A percentile compares a stretch with the other conserved stretches of the same genome.
phyloP scores from a whole-genome alignment of 1,140 invertebrate species.

The Drusus annulatus region DNA sequence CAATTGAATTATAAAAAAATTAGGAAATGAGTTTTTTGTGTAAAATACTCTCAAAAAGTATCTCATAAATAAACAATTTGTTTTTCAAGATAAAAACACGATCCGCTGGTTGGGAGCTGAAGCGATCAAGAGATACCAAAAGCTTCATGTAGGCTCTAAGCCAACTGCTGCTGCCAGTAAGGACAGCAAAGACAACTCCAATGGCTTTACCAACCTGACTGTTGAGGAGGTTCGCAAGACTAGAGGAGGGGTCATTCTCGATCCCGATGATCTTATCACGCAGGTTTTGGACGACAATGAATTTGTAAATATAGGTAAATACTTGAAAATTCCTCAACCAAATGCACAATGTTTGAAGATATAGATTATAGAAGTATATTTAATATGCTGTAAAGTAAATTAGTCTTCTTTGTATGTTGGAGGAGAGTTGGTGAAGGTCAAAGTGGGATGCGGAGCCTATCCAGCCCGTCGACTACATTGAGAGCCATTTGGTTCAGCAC shows the following conservation, averaged over 20 bases:
- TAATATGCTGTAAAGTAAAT: too few relatives aligned
- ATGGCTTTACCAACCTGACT: constrained; percentile 47
- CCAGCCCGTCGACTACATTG: too few relatives aligned
- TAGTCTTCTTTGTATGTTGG: too few relatives aligned
- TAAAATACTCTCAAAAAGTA: too few relatives aligned
- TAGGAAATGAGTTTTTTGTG: too few relatives aligned
- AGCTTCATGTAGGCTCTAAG: constrained; percentile 60
- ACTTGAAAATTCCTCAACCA: not conserved
- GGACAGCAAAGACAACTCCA: constrained; percentile 25
- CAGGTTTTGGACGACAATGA: constrained; percentile 78
- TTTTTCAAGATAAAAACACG: constrained; percentile 64
- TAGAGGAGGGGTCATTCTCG: constrained; percentile 75
- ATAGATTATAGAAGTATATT: too few relatives aligned
- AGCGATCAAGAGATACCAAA: constrained; percentile 71
- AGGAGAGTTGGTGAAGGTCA: too few relatives aligned
- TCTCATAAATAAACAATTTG: not conserved
- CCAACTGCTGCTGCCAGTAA: constrained; percentile 49
- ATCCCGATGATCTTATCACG: constrained; percentile 73
- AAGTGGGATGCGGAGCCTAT: too few relatives aligned
- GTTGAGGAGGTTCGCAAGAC: constrained; percentile 76
- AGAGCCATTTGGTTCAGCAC: too few relatives aligned
- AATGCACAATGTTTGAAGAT: not conserved
- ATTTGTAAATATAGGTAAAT: constrained; percentile 74
- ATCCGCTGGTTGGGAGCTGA: constrained; percentile 75
- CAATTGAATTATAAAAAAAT: too few relatives aligned